Base-by-base conservation (phyloP, 53 echinoderm and acorn worm genomes). In the Pentamera pediparva region DNA sequence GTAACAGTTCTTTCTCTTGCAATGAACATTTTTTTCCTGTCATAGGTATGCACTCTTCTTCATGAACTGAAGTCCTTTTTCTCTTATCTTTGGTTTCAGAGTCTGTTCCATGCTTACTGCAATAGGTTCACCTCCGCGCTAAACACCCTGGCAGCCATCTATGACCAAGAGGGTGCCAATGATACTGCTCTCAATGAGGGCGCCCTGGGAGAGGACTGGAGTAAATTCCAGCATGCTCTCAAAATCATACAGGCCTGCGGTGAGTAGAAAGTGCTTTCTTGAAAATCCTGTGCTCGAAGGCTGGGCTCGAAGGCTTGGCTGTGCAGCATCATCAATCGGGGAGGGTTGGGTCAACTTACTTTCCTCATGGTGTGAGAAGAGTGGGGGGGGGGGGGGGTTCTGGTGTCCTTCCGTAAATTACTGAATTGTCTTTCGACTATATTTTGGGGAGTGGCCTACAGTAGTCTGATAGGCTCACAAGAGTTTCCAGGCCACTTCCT, bases 171-270 rank as follows among this genome's bases (percentile, higher is more conserved):
- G 56, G 77, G 80, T n/a, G 31, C 27, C 65, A 15, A 65, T 19
- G 75, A 75, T 50, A 62, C 82, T 48, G 60, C 79, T 30, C 78
- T 79, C 50, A 75, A 65, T 15, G 87, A 85, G 26, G 61, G 75
- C 7, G 95, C 87, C 39, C 76, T 95, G 19, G 89, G 90, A 35
- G 95, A 95, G 72, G 95, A 95, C 47, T 90, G 95, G 90, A 87
- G 82, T 73, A 90, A 87, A 70, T 95, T 95, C 39, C 95, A 95
- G 65, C 82, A 95, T 79, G 83, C 95, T 19, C 82, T 95, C 12
- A 90, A 89, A 62, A 89, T 95, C 53, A 91, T 95, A 13, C 95
- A 95, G 64, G 90, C 95, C 36, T 90, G 90, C 76, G 95, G 95
- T 95, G 57, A 65, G 86, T 28, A 37, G 8, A 29, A 32, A 28